A percentile compares a stretch with the other conserved stretches of the same genome.
Conservation (phyloP, 2,113 vertebrate species). For the Brachyhypopomus gauderio region DNA sequence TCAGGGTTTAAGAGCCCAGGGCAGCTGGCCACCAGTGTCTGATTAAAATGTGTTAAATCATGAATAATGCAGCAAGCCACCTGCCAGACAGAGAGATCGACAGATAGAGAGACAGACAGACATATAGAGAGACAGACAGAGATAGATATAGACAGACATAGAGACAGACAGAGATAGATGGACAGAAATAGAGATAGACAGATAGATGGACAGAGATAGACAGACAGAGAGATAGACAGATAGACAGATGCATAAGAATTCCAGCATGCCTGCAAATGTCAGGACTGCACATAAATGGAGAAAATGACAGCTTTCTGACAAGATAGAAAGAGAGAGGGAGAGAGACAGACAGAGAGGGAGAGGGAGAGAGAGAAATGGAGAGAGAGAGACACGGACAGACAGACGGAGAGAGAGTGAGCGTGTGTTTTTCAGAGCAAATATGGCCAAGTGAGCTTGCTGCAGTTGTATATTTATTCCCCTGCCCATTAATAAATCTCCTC, state of each 20-base stretch:
- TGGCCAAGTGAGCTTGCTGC: constrained; percentile 2
- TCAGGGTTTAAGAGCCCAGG: constrained; percentile 48
- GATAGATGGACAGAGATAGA: no score
- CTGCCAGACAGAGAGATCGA: constrained; percentile 7
- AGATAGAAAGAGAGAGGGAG: constrained; percentile 27
- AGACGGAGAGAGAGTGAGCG: not conserved
- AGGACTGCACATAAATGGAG: constrained; percentile 43
- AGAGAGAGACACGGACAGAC: not conserved
- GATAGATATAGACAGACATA: no score
- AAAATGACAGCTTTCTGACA: constrained; percentile 51
- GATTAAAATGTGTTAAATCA: constrained; percentile 60
- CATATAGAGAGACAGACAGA: no score
- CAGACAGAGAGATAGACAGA: not conserved
- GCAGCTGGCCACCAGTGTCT: constrained; percentile 57
- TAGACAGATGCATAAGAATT: constrained; percentile 40
- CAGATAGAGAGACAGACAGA: no score
- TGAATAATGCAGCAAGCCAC: constrained; percentile 63
- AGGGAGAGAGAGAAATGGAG: not conserved
- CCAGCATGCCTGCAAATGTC: constrained; percentile 59
- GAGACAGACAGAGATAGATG: not conserved
- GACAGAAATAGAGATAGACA: no score
- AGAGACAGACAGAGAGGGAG: not conserved
- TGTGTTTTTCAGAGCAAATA: constrained; percentile 3
- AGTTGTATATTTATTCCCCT: not conserved
- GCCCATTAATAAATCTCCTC: constrained; percentile 11